A percentile compares a stretch with the other conserved stretches of the same genome.
Evolutionary conservation across 1,140 invertebrate genomes (phyloP).

Genomic region (Odontomachus brunneus): DNA sequence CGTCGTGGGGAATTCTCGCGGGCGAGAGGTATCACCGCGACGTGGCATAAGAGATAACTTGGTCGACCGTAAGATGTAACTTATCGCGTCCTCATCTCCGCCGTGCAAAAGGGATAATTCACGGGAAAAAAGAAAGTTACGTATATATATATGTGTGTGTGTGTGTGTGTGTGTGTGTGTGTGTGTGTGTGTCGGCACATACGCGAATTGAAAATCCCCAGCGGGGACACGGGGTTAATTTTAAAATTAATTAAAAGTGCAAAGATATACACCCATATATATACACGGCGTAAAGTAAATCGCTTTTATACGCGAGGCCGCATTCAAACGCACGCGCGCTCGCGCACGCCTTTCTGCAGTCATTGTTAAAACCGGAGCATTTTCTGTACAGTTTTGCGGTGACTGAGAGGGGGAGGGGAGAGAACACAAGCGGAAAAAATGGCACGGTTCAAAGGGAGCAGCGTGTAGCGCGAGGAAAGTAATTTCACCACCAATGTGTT

Average conservation of each 20-base stretch:
- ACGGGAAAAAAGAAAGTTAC: background rate
- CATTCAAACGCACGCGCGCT: background rate
- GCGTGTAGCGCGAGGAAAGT: background rate
- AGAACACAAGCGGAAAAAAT: conserved; percentile 42
- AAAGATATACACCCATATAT: no score
- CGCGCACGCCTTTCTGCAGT: background rate
- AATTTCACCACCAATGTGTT: background rate
- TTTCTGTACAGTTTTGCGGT: conserved; percentile 30
- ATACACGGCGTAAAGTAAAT: conserved; percentile 20
- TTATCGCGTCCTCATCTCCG: background rate
- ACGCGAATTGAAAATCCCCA: no score
- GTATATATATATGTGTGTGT: no score
- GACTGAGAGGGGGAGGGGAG: no score
- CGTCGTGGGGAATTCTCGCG: background rate
- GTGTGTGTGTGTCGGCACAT: no score
- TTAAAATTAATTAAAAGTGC: conserved; percentile 18
- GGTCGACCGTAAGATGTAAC: background rate
- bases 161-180: no score
- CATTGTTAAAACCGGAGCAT: conserved; percentile 9
- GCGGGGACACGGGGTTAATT: background rate
- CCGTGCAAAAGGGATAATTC: background rate
- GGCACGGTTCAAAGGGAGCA: conserved; percentile 17
- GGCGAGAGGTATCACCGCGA: background rate
- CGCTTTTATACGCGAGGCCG: background rate
- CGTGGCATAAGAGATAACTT: background rate